Evolutionary conservation across 2,888 invertebrate species (phyloP), one percentile per base, ranked within the genome.

Genomic region (Watsonalla binaria): DNA sequence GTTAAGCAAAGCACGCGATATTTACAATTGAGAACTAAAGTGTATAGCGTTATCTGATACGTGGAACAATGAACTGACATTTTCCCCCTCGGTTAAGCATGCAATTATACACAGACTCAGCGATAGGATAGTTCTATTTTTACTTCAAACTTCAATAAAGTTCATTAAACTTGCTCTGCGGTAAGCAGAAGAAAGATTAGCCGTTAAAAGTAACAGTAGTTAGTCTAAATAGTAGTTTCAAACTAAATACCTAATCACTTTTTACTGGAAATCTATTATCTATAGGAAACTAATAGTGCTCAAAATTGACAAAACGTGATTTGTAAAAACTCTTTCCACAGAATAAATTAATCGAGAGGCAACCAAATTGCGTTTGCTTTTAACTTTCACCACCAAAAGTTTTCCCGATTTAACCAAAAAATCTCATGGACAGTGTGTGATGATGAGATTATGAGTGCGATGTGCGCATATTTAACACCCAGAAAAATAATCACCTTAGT

Each of bases 111-210:
- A 52, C 46, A 50, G 54, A 47, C 51, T 45, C 34, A 37, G 11
- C 46, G 50, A 51, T 51, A 50, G 47, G 50, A 55, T 42, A 52
- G 47, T 33, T 47, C 24, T n/a, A 48, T 48, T 47, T 51, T 45
- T 55, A 51, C 47, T 51, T 54, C 46, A 46, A 37, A 47, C 39
- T 14, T 54, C 51, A 53, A 47, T 35, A 54, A 52, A 55, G 56
- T 56, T 56, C 56, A 35, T 52, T 54, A 54, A 56, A 56, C 56
- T 54, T 54, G 37, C 24, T 50, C 42, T 47, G 45, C 53, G 45
- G 33, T 49, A 9, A 48, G 15, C 35, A 37, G 37, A 49, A 37
- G 49, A 39, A 15, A 39, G 13, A 48, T 13, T 14, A 24, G 46
- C 46, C 24, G 35, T 48, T 13, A 35, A 35, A 13, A 48, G 8